Percentiles rank a stretch among this genome's conserved stretches.
These are phyloP conservation scores for Deroptyus accipitrinus DNA, from an alignment of 2,113 vertebrate species.

Conservation along the genomic window DNA sequence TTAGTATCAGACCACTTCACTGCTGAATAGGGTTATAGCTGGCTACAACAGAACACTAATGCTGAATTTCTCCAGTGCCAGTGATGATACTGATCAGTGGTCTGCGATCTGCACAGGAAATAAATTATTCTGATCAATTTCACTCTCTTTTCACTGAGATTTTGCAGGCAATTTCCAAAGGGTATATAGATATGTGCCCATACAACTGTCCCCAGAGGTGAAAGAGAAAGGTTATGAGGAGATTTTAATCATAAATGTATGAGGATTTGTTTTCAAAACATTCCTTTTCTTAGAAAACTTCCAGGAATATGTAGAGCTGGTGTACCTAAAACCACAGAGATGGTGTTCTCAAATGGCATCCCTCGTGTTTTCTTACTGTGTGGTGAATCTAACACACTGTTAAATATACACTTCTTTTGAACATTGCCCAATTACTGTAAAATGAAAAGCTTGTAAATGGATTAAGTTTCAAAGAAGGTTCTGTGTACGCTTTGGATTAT, in stretches of 20 bases:
- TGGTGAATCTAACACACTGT: neutral
- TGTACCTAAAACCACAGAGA: neutral
- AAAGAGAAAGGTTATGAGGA: neutral
- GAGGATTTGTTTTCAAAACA: neutral
- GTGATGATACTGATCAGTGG: neutral
- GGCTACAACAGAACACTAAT: neutral
- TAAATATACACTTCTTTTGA: neutral
- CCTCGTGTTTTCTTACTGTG: neutral
- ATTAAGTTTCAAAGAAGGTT: neutral
- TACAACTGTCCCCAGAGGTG: neutral
- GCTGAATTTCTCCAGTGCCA: neutral
- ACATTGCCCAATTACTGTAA: neutral
- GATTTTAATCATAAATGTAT: neutral
- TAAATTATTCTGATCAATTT: neutral
- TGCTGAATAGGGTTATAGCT: neutral
- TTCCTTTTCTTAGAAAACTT: neutral
- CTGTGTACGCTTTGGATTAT: neutral
- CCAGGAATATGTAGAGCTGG: neutral
- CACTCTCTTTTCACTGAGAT: neutral
- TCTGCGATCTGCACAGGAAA: neutral
- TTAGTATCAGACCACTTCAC: neutral
- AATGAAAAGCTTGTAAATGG: neutral
- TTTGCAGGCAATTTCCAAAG: neutral
- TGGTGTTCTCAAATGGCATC: neutral
- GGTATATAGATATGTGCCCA: fast-evolving